phyloP scores from a whole-genome alignment of 2,888 invertebrate species.

The Laothoe populi region DNA sequence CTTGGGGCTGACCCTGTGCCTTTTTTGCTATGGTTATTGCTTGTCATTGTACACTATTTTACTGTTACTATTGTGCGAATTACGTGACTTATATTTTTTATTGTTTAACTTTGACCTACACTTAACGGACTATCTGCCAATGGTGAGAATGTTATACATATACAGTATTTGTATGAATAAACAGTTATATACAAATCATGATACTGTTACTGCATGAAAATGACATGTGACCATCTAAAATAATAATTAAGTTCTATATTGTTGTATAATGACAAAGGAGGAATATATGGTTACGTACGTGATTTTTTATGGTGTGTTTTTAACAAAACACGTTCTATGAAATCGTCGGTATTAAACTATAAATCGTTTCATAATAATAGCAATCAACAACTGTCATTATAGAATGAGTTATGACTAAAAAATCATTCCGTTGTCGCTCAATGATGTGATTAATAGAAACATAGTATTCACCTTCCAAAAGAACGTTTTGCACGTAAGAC shows the following conservation, averaged over 20 bases:
- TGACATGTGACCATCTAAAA: too few relatives aligned
- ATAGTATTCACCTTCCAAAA: background rate
- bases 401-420: background rate
- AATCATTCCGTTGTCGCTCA: background rate
- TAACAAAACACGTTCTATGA: too few relatives aligned
- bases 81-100: slow-evolving; percentile 32
- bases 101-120: slow-evolving; percentile 5
- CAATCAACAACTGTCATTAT: background rate
- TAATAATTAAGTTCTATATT: too few relatives aligned
- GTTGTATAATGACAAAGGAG: too few relatives aligned
- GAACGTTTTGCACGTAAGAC: slow-evolving; percentile 35
- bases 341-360: too few relatives aligned
- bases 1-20: slow-evolving; percentile 69
- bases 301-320: too few relatives aligned
- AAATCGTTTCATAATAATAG: background rate
- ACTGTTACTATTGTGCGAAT: slow-evolving; percentile 50
- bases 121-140: background rate
- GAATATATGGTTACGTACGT: too few relatives aligned
- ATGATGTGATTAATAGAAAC: slow-evolving; percentile 9
- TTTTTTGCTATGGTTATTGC: slow-evolving; percentile 49
- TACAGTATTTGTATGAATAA: background rate
- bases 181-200: too few relatives aligned
- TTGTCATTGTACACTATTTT: slow-evolving; percentile 44
- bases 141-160: too few relatives aligned
- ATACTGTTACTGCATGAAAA: too few relatives aligned